Base-by-base conservation (phyloP, 2,113 vertebrate genomes). In the Paedocypris sp. region DNA sequence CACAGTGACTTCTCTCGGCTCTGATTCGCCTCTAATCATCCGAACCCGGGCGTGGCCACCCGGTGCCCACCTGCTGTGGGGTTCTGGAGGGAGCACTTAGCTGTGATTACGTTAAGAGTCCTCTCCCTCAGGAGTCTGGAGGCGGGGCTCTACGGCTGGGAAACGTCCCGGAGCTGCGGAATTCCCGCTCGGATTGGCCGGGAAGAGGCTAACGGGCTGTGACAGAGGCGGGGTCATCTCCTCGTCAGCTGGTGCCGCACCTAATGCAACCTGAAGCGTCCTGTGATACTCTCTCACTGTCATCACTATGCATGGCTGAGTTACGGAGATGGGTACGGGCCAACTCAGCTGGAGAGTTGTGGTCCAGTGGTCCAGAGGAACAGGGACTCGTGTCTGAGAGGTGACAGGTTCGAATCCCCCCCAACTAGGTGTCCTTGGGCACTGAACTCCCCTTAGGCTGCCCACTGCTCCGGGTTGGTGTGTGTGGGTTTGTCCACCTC, bases 151-250 rank as follows among this genome's bases (percentile, higher is more conserved):
- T 56, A 62, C 52, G 42, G 45, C 49, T 57, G 38, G 8, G 48
- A 47, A 66, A 60, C 11, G 28, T 31, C 13, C 31, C n/a, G 25
- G 50, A 32, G 20, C 19, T 15, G 58, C 39, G 53, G 49, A 61
- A 67, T 54, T 61, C 59, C 42, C 11, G 42, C 33, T 58, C 10
- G 65, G 53, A 28, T 51, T 12, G n/a, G 18, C 12, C 16, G 22
- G 62, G 6, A 15, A 66, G 62, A 72, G 32, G 5, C 15, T 68
- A 72, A 72, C 28, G 8, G 41, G 52, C 29, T 59, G 33, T 68
- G 70, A 68, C 66, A 72, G 51, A 8, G 15, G 23, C 38, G 51
- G 57, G 70, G 61, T 68, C 56, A 65, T 62, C 38, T 61, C 38
- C 57, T 54, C 42, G 4, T 71, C 60, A 71, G 51, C 46, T 26